Percentiles rank a stretch among this genome's conserved stretches.
Conservation (phyloP, 1,140 invertebrate species). For the Caenorhabditis brenneri region DNA sequence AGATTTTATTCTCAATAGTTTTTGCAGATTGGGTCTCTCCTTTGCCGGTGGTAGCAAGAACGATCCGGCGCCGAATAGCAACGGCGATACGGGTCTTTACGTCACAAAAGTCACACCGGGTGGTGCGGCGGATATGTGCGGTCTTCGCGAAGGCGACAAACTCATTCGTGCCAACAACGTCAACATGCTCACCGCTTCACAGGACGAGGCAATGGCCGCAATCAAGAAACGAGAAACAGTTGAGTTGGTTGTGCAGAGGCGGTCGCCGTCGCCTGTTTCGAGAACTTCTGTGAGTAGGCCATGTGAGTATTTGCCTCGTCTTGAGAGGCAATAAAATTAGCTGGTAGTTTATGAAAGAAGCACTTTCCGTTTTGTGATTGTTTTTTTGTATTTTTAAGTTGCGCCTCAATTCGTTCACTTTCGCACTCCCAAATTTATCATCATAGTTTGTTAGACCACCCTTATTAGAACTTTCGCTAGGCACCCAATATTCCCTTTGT, state of each 20-base stretch:
- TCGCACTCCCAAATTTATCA: too few species aligned
- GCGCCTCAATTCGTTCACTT: too few species aligned
- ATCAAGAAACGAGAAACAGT: slow-evolving; percentile 24
- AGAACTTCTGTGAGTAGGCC: slow-evolving; percentile 41
- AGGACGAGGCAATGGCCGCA: neutral
- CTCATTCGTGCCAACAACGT: slow-evolving; percentile 45
- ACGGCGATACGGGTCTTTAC: slow-evolving; percentile 73
- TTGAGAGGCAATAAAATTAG: neutral
- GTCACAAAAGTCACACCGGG: slow-evolving; percentile 83
- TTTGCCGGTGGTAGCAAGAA: slow-evolving; percentile 66
- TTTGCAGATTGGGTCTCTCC: slow-evolving; percentile 65
- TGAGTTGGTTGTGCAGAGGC: neutral
- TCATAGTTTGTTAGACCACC: too few species aligned
- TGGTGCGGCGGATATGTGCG: slow-evolving; percentile 83
- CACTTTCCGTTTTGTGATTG: too few species aligned
- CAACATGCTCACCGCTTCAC: slow-evolving; percentile 13
- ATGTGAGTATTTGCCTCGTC: slow-evolving; percentile 16
- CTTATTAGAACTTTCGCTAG: too few species aligned
- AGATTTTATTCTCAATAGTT: too few species aligned
- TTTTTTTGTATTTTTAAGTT: too few species aligned
- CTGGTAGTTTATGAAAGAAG: too few species aligned
- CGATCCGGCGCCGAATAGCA: slow-evolving; percentile 64
- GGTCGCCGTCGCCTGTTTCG: slow-evolving; percentile 3
- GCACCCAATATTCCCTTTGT: too few species aligned
- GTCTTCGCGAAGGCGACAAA: slow-evolving; percentile 77